phyloP scores from a whole-genome alignment of 2,888 invertebrate species.

The Eupithecia centaureata region DNA sequence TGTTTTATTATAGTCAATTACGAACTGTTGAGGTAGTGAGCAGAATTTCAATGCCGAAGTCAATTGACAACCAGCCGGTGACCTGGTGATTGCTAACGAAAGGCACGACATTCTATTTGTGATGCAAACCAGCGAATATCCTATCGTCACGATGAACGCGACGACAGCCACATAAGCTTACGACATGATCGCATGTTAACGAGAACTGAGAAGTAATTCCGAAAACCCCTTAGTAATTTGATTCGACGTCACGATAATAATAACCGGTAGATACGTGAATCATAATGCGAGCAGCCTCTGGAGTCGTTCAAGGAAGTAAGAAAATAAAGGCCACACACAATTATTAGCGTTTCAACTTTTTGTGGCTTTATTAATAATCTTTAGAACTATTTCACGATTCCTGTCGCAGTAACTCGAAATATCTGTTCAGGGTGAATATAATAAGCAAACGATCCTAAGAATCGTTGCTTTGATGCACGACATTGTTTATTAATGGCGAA shows the following conservation, averaged over 20 bases:
- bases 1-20: constrained; percentile 47
- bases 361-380: constrained; percentile 31
- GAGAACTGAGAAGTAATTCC: constrained; percentile 17
- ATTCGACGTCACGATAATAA: constrained; percentile 34
- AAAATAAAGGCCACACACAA: constrained; percentile 36
- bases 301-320: constrained; percentile 38
- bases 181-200: constrained; percentile 25
- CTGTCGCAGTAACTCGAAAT: constrained; percentile 34
- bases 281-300: constrained; percentile 34
- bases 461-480: constrained; percentile 66
- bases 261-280: constrained; percentile 33
- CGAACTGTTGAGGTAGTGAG: constrained; percentile 57
- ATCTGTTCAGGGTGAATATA: constrained; percentile 40
- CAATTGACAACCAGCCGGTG: constrained; percentile 62
- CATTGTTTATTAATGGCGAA: constrained; percentile 69
- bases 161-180: constrained; percentile 29
- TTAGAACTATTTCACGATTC: constrained; percentile 36
- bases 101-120: constrained; percentile 65
- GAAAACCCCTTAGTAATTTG: constrained; percentile 32
- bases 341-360: constrained; percentile 31
- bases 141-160: constrained; percentile 56
- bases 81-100: constrained; percentile 53
- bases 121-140: constrained; percentile 73
- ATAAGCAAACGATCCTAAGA: constrained; percentile 58
- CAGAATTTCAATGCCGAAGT: constrained; percentile 62